Conservation (phyloP, 2,888 invertebrate species). For the Atrina japonica region DNA sequence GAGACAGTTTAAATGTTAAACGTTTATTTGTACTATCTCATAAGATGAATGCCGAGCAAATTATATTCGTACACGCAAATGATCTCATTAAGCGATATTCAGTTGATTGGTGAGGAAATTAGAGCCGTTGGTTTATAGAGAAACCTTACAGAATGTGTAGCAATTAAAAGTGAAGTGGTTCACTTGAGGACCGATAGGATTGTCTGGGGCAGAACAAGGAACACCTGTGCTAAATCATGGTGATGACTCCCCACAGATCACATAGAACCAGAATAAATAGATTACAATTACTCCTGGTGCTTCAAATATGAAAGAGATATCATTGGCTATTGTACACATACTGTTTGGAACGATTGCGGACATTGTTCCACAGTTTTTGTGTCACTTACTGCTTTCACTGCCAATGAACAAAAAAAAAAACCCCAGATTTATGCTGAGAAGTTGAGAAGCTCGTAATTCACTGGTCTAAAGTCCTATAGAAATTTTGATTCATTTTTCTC, state of each 20-base stretch:
- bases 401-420: slow-evolving; percentile 17
- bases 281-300: slow-evolving; percentile 23
- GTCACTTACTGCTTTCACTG: slow-evolving; percentile 1
- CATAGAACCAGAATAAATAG: slow-evolving; percentile 21
- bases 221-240: slow-evolving; percentile 44
- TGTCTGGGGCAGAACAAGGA: slow-evolving; percentile 19
- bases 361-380: slow-evolving; percentile 1
- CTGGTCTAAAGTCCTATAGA: too few species aligned
- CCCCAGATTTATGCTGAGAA: slow-evolving; percentile 3
- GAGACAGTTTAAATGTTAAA: neutral
- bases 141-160: slow-evolving; percentile 41
- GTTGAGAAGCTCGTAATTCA: slow-evolving; percentile 11
- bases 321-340: slow-evolving; percentile 34
- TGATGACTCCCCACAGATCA: slow-evolving; percentile 28
- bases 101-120: slow-evolving; percentile 43
- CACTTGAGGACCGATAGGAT: slow-evolving; percentile 40
- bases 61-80: slow-evolving; percentile 25
- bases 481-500: too few species aligned
- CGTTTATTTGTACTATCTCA: slow-evolving; percentile 10
- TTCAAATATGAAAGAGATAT: slow-evolving; percentile 38
- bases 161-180: slow-evolving; percentile 48
- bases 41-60: slow-evolving; percentile 8
- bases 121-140: slow-evolving; percentile 34
- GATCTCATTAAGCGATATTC: slow-evolving; percentile 44
- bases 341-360: slow-evolving; percentile 14